Evolutionary conservation across 2,797 vertebrate genomes (phyloP).

Genomic region (Lagodon rhomboides): DNA sequence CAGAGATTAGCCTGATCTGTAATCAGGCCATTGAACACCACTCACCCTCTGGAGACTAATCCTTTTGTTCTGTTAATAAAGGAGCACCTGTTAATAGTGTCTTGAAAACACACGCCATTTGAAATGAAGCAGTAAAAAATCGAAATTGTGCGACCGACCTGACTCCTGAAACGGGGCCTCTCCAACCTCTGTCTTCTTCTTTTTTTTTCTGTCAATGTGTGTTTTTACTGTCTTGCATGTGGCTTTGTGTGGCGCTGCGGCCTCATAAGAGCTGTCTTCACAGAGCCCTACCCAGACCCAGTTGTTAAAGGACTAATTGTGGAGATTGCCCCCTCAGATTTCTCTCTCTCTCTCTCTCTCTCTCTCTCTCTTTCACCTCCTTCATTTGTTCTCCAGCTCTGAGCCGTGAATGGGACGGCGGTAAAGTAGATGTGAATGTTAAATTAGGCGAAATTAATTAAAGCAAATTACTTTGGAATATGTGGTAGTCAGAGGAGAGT

Average conservation of each 20-base stretch:
- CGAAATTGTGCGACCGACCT: constrained; percentile 85
- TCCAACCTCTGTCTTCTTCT: constrained; percentile 44
- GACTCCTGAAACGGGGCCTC: constrained; percentile 85
- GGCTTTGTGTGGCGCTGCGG: constrained; percentile 90
- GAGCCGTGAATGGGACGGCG: constrained; percentile 94
- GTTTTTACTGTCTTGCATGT: constrained; percentile 87
- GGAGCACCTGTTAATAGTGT: constrained; percentile 91
- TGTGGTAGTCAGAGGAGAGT: constrained; percentile 85
- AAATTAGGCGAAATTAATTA: constrained; percentile 97
- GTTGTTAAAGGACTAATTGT: constrained; percentile 97
- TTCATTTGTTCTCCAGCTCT: constrained; percentile 90
- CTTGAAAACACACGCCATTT: constrained; percentile 85
- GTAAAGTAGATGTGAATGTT: constrained; percentile 94
- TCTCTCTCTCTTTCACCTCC: constrained; percentile 88
- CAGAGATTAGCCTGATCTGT: constrained; percentile 65
- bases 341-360: constrained; percentile 53
- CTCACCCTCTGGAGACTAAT: constrained; percentile 77
- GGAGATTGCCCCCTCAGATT: constrained; percentile 91
- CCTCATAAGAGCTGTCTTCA: constrained; percentile 91
- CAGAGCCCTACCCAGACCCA: constrained; percentile 91
- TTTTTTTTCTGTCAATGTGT: constrained; percentile 43
- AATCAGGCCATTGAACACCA: constrained; percentile 73
- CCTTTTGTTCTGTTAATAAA: constrained; percentile 85
- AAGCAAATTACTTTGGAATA: constrained; percentile 98
- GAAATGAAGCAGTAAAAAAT: constrained; percentile 87